phyloP scores from a whole-genome alignment of 2,888 invertebrate genomes.

The Drosophila neutralis region DNA sequence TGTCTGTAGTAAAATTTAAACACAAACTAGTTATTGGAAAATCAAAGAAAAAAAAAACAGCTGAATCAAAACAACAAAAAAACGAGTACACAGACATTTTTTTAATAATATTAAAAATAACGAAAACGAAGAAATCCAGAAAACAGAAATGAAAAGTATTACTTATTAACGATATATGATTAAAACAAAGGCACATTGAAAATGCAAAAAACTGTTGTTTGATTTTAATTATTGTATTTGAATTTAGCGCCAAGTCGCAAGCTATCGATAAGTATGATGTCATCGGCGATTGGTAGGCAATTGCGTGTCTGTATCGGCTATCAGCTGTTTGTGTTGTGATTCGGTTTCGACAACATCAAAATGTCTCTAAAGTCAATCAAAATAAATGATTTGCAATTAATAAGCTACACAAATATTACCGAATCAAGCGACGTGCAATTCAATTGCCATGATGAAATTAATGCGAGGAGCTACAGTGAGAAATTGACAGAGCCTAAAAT shows the following conservation, averaged over 20 bases:
- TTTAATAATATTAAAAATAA: constrained; percentile 61
- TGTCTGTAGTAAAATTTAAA: constrained; percentile 73
- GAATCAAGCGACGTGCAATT: constrained; percentile 4
- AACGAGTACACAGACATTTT: constrained; percentile 57
- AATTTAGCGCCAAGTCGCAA: background rate
- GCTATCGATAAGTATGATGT: constrained; percentile 20
- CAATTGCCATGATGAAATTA: constrained; percentile 20
- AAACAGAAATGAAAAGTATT: constrained; percentile 55
- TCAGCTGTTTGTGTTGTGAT: constrained; percentile 22
- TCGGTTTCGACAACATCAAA: background rate
- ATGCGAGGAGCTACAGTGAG: constrained; percentile 53
- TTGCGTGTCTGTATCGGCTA: background rate
- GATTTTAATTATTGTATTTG: background rate
- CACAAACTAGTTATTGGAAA: constrained; percentile 69
- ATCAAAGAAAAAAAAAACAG: constrained; percentile 11
- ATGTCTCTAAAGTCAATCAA: constrained; percentile 41
- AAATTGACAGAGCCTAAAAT: constrained; percentile 19
- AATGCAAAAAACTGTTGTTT: constrained; percentile 18
- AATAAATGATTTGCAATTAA: constrained; percentile 3
- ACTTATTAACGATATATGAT: constrained; percentile 58
- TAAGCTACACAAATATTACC: constrained; percentile 3
- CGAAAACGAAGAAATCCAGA: background rate
- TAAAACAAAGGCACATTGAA: constrained; percentile 44
- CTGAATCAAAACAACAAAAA: constrained; percentile 22
- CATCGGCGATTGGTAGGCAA: background rate